Conservation (phyloP, 1,140 invertebrate species). For the Orius laevigatus region DNA sequence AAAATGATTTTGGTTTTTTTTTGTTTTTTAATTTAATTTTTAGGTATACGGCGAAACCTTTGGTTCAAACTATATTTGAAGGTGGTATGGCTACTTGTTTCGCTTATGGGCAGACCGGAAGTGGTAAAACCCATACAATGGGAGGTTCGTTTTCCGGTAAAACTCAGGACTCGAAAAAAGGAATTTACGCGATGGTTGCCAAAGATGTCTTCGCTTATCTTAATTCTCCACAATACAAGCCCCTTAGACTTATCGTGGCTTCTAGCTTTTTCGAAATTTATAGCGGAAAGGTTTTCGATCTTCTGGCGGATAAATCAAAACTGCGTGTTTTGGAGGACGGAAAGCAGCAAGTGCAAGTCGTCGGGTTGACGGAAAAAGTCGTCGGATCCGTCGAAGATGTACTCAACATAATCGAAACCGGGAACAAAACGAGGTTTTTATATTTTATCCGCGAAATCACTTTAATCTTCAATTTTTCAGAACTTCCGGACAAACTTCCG, state of each 20-base stretch:
- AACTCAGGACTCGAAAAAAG: slow-evolving; percentile 69
- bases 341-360: slow-evolving; percentile 77
- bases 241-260: slow-evolving; percentile 61
- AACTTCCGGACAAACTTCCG: slow-evolving; percentile 83
- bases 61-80: slow-evolving; percentile 89
- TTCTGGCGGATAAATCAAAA: slow-evolving; percentile 86
- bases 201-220: slow-evolving; percentile 78
- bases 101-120: slow-evolving; percentile 90
- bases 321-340: slow-evolving; percentile 83
- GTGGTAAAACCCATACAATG: slow-evolving; percentile 84
- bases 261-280: slow-evolving; percentile 96
- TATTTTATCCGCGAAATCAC: too few relatives aligned
- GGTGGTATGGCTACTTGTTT: slow-evolving; percentile 95
- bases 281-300: slow-evolving; percentile 90
- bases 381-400: slow-evolving; percentile 79
- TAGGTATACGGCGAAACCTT: slow-evolving; percentile 65
- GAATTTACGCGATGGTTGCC: slow-evolving; percentile 74
- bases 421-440: slow-evolving; percentile 47
- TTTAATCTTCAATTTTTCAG: slow-evolving; percentile 23
- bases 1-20: slow-evolving; percentile 28
- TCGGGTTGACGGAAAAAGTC: slow-evolving; percentile 72
- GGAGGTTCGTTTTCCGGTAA: slow-evolving; percentile 70
- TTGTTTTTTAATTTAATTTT: slow-evolving; percentile 26
- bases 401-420: slow-evolving; percentile 67
- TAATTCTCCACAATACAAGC: slow-evolving; percentile 56